phyloP scores from a whole-genome alignment of 2,113 vertebrate genomes.

The Fregata magnificens region DNA sequence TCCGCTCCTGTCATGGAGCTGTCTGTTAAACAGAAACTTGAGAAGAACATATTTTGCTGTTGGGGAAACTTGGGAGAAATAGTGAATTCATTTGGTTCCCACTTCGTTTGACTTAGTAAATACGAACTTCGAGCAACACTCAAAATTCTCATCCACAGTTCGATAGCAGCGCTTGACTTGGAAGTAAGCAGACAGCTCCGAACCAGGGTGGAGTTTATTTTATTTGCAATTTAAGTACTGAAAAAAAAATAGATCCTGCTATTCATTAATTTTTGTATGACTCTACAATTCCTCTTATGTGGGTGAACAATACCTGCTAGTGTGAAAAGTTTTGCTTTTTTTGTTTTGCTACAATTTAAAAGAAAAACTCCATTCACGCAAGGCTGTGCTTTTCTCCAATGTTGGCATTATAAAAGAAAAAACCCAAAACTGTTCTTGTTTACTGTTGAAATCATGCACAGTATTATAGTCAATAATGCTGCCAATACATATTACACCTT shows the following conservation, averaged over 20 bases:
- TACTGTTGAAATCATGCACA: slow-evolving; percentile 49
- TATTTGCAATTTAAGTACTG: slow-evolving; percentile 56
- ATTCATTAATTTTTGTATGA: slow-evolving; percentile 83
- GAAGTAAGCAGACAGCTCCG: slow-evolving; percentile 67
- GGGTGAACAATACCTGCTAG: slow-evolving; percentile 52
- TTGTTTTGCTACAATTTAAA: slow-evolving; percentile 50
- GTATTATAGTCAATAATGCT: slow-evolving; percentile 26
- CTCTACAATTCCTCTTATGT: slow-evolving; percentile 68
- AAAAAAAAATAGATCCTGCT: slow-evolving; percentile 96
- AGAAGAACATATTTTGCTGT: slow-evolving; percentile 43
- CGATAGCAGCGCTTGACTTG: neutral
- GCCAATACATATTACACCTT: slow-evolving; percentile 44
- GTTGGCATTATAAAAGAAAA: slow-evolving; percentile 47
- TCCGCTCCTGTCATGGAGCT: slow-evolving; percentile 67
- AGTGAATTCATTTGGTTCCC: slow-evolving; percentile 36
- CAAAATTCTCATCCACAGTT: slow-evolving; percentile 9
- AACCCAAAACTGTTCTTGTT: slow-evolving; percentile 31
- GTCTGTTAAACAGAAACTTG: slow-evolving; percentile 57
- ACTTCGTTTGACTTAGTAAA: slow-evolving; percentile 45
- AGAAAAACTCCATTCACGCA: slow-evolving; percentile 34
- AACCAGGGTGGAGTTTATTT: slow-evolving; percentile 74
- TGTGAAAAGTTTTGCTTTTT: slow-evolving; percentile 66
- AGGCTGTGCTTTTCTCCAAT: slow-evolving; percentile 60
- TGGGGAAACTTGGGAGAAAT: slow-evolving; percentile 51
- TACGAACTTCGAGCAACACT: neutral